Evolutionary conservation across 2,797 vertebrate genomes (phyloP), one percentile per base, ranked within the genome.

Genomic region (Salmo trutta): DNA sequence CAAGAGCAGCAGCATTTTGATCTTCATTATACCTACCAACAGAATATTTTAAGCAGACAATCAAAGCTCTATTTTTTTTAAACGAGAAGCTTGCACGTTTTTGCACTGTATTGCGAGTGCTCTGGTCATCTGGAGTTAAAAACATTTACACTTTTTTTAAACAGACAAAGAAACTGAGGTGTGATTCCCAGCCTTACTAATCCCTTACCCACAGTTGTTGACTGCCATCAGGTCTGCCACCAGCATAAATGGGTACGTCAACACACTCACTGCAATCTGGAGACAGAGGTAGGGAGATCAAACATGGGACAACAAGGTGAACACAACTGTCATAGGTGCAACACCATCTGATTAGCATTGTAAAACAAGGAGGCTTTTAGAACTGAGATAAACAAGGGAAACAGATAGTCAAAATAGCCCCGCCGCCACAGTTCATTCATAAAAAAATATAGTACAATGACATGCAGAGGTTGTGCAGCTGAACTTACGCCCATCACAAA

Each of bases 161-260:
- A 47, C 41, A 47, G 41, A 47, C 41, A 47, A 10, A 10, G 10
- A 41, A 41, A 41, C 41, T 10, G 2, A 7, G 5, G 6, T 12
- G n/a, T 62, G 6, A 62, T 10, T 21, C 59, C 7, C 7, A 8
- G 53, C 10, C n/a, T 59, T 41, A 56, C 12, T 36, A 81, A 0
- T 27, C 17, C 31, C 96, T 68, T 92, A 97, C 96, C 95, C 96
- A 41, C 95, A 96, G 91, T 96, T 95, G 94, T 96, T 97, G 85
- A 97, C 92, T 0, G 95, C 94, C 96, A 97, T 97, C 36, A 97
- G 91, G 52, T 96, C 96, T 3, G 95, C 95, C 65, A 96, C 96
- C 47, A 97, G 91, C 89, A 96, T 94, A 88, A 97, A 97, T 0
- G 96, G 96, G 84, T 96, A 96, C 0, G 95, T 96, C 75, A 96